Evolutionary conservation across 2,888 invertebrate species (phyloP).

Genomic region (Nymphalis urticae): DNA sequence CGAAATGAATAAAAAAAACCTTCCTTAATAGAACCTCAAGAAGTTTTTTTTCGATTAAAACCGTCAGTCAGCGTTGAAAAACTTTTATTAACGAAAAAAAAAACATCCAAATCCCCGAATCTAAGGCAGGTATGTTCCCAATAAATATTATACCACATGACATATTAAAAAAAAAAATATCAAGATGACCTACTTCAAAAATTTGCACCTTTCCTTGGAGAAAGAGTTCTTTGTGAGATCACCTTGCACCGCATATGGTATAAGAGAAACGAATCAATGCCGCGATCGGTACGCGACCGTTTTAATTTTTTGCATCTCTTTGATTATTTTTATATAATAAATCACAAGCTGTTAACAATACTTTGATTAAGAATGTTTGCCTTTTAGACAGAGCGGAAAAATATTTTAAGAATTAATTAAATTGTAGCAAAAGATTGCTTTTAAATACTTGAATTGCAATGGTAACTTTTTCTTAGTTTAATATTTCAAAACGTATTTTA

Average conservation of each 20-base stretch:
- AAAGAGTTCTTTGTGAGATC: conserved; percentile 61
- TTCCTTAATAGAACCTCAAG: too few species aligned
- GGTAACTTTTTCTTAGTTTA: too few species aligned
- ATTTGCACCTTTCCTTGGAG: conserved; percentile 70
- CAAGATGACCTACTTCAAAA: conserved; percentile 70
- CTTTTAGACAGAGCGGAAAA: too few species aligned
- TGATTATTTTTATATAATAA: conserved; percentile 31
- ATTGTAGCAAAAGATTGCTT: too few species aligned
- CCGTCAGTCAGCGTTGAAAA: not conserved
- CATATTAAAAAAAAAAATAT: conserved; percentile 47
- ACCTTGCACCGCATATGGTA: conserved; percentile 69
- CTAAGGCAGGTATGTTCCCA: conserved; percentile 19
- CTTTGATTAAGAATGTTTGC: not conserved
- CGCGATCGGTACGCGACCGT: conserved; percentile 57
- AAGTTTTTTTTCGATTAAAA: not conserved
- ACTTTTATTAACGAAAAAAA: not conserved
- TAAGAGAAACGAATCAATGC: conserved; percentile 20
- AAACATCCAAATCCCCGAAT: not conserved
- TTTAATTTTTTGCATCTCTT: conserved; percentile 44
- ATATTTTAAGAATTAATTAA: too few species aligned
- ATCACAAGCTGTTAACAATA: conserved; percentile 9
- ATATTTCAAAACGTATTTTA: too few species aligned
- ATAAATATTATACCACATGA: conserved; percentile 19
- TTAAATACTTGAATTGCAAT: too few species aligned
- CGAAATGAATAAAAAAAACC: too few species aligned